Evolutionary conservation across 2,888 invertebrate genomes (phyloP), one percentile per base, ranked within the genome.

Genomic region (Drosophila acutilabella): DNA sequence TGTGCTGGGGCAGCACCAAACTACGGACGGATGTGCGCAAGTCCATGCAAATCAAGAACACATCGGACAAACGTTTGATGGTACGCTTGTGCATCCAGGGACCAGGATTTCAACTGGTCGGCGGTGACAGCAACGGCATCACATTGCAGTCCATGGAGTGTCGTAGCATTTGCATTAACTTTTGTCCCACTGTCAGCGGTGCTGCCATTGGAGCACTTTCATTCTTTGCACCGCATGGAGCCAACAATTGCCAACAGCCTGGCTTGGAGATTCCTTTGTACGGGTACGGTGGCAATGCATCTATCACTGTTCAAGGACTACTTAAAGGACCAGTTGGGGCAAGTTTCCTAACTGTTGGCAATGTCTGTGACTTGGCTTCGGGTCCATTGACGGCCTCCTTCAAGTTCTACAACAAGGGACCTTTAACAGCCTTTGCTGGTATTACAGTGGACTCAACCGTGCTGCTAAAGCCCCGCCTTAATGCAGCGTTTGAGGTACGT

Each of bases 1-100:
- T 95, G 6, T 93, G 94, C 14, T 95, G 95, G 95, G 94, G 94
- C 30, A 94, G 94, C 78, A 90, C 94, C 2, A 94, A 93, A 83
- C 86, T 93, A 10, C 94, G 94, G 33, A 94, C 93, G 70, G 93
- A 92, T 16, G 93, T 92, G 0, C 92, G 91, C 1, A 94, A 94
- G 75, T 93, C 94, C 47, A 93, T 95, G 85, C 93, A 86, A 40
- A 79, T 91, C 6, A 93, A 94, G 65, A 95, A 95, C 80, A 94
- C 92, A 10, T 93, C 94, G 10, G 91, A 92, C 40, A 94, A 94
- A 77, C 93, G 94, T 52, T 90, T 95, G 6, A 93, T 93, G n/a
- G 89, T 95, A 16, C 93, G 94, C 54, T 92, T 93, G 23, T 91
- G 92, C 38, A 93, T 94, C 4, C 92, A 91, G 16, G 93, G 93